Evolutionary conservation across 2,113 vertebrate genomes (phyloP).

Genomic region (Lota lota): DNA sequence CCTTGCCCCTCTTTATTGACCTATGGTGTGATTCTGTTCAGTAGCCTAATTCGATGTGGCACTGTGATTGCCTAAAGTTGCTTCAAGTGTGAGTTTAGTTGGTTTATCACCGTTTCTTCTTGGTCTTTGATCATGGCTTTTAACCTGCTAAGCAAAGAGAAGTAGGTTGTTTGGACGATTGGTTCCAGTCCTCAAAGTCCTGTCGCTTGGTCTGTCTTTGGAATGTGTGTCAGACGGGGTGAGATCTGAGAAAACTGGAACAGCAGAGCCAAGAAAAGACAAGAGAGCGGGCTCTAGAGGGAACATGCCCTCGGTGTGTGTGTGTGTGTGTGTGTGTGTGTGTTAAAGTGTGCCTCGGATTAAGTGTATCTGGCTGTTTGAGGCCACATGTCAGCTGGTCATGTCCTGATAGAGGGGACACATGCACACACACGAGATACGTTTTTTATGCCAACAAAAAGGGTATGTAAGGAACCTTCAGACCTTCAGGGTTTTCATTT

Average conservation of each 20-base stretch:
- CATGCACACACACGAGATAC: background rate
- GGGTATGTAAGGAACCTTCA: no score
- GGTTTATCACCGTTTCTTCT: no score
- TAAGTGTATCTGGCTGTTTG: background rate
- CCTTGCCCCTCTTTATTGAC: no score
- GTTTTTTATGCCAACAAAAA: background rate
- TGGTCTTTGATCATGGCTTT: no score
- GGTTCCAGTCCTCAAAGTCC: no score
- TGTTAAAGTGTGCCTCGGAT: background rate
- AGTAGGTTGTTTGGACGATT: no score
- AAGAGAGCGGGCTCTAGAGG: background rate
- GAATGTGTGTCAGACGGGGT: background rate
- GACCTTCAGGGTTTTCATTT: no score
- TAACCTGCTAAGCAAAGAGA: no score
- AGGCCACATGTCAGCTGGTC: background rate
- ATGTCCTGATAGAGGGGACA: background rate
- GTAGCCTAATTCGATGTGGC: no score
- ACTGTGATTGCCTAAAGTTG: no score
- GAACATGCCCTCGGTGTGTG: background rate
- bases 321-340: background rate
- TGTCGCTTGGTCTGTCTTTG: background rate
- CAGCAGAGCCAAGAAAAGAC: constrained; percentile 1
- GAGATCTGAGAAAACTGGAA: background rate
- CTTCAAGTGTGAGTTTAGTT: no score
- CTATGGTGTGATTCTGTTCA: no score